Evolutionary conservation across 2,888 invertebrate species (phyloP), one percentile per base, ranked within the genome.

Genomic region (Bruchidius siliquastri): DNA sequence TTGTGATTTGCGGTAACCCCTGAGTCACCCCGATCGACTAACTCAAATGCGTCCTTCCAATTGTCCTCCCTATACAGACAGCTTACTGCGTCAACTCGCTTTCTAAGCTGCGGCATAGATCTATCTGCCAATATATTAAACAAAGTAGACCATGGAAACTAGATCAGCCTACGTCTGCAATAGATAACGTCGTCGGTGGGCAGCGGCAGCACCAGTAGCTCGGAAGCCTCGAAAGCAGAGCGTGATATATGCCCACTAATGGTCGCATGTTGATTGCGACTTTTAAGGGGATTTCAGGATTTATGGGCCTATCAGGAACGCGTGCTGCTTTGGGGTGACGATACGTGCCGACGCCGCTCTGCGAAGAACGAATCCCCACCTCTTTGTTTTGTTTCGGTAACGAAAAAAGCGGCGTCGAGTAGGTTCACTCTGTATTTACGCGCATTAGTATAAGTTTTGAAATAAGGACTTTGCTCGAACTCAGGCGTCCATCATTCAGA

Each of bases 241-340:
- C 75, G 75, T 84, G 85, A 85, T 84, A 84, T 84, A 85, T 85
- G 81, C 79, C 81, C 84, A 82, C 84, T 85, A 85, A 85, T 84
- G 84, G 85, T 83, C 83, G 84, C 84, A 85, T 85, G 85, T 84
- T 85, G 85, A 85, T 85, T 85, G 85, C 84, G 82, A 83, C 83
- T 84, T 84, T 85, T 85, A 85, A 84, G 84, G 84, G 85, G 83
- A 83, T 80, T 80, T 75, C 76, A 81, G 49, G 49, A 84, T 84
- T 84, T 84, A 85, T 84, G 81, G 81, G 49, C 49, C 49, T 49
- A 49, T 49, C 49, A 49, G 49, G 49, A 13, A 49, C 49, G 49
- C 49, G 49, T 49, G 49, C 49, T 49, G 49, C 49, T 49, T 4
- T 13, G 49, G 49, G 49, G 49, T 13, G 49, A 13, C 49, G 49